Percentiles rank a stretch among this genome's conserved stretches.
These are phyloP conservation scores for Orthosia cruda DNA, from an alignment of 2,888 invertebrate genomes.

Conservation along the genomic window DNA sequence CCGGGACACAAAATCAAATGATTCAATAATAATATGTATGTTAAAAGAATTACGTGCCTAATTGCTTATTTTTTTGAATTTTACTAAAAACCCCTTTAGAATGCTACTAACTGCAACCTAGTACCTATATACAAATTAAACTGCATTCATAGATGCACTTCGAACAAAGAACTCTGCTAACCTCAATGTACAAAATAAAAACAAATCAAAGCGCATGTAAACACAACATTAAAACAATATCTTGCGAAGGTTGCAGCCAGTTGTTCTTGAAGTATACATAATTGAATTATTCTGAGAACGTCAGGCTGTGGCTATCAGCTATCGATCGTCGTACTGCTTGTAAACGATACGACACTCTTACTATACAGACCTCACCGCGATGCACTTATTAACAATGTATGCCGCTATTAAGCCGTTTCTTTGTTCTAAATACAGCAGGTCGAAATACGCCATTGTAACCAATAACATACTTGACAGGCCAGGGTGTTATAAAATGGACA, in stretches of 20 bases:
- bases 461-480: not conserved
- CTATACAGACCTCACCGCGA: slow-evolving; percentile 12
- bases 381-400: slow-evolving; percentile 50
- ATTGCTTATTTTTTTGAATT: too few species aligned
- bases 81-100: too few species aligned
- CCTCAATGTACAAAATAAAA: slow-evolving; percentile 1
- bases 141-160: not conserved
- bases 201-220: slow-evolving; percentile 15
- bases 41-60: too few species aligned
- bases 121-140: too few species aligned
- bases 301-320: slow-evolving; percentile 8
- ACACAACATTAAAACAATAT: slow-evolving; percentile 22
- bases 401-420: slow-evolving; percentile 26
- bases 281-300: slow-evolving; percentile 48
- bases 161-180: not conserved
- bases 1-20: too few species aligned
- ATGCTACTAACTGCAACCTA: too few species aligned
- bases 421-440: slow-evolving; percentile 34
- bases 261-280: slow-evolving; percentile 44
- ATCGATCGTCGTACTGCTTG: slow-evolving; percentile 40
- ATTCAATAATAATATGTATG: not conserved
- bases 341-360: not conserved
- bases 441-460: slow-evolving; percentile 1
- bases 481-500: too few species aligned
- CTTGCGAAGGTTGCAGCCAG: slow-evolving; percentile 38